Evolutionary conservation across 2,113 vertebrate genomes (phyloP).

Genomic region (Melanotaenia duboulayi): DNA sequence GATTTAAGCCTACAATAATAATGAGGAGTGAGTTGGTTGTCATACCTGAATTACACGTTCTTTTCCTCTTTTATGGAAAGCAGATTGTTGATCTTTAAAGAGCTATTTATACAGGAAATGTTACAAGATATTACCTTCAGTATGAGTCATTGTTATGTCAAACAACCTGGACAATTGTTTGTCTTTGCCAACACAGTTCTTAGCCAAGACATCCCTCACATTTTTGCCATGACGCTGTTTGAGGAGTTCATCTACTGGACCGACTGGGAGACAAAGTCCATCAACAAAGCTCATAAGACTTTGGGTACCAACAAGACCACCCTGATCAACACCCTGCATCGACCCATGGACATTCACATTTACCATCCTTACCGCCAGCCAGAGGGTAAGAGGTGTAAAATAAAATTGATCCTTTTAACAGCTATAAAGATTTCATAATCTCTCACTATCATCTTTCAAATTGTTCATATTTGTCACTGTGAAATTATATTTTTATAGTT

Average conservation of each 20-base stretch:
- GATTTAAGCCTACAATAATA: background rate
- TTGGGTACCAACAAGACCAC: constrained; percentile 90
- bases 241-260: constrained; percentile 99
- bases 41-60: rapidly evolving
- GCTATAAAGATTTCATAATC: background rate
- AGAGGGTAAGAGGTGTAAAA: constrained; percentile 49
- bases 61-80: background rate
- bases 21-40: no score
- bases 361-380: constrained; percentile 95
- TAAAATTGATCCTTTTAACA: background rate
- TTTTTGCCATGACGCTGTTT: constrained; percentile 96
- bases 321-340: constrained; percentile 94
- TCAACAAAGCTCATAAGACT: constrained; percentile 95
- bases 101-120: background rate
- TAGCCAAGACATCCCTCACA: constrained; percentile 96
- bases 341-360: constrained; percentile 98
- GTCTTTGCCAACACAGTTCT: constrained; percentile 82
- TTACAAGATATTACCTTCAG: background rate
- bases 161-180: background rate
- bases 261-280: constrained; percentile 98
- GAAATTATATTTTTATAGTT: background rate
- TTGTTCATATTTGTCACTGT: background rate
- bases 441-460: background rate
- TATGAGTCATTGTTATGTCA: background rate
- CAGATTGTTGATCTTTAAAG: background rate